These are phyloP conservation scores for Typhlomys cinereus DNA, from an alignment of 2,113 vertebrate species.

Conservation along the genomic window DNA sequence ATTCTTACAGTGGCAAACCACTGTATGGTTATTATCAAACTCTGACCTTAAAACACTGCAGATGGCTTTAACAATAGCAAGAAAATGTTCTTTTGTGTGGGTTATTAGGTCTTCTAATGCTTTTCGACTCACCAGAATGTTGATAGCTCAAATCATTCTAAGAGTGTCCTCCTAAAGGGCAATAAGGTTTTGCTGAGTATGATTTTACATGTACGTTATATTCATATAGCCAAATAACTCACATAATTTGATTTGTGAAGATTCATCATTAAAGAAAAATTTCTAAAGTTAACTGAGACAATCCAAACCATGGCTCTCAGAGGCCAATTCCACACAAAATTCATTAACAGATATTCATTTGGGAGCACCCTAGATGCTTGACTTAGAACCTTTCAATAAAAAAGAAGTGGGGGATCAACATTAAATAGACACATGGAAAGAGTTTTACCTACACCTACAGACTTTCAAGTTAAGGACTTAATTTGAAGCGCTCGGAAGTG, in stretches of 20 bases:
- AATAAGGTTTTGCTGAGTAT: neutral
- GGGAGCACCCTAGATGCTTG: neutral
- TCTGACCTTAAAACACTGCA: neutral
- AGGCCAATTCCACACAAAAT: neutral
- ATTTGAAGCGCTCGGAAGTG: neutral
- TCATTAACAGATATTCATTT: neutral
- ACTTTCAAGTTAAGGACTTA: neutral
- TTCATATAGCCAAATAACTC: neutral
- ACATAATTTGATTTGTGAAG: neutral
- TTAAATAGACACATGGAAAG: neutral
- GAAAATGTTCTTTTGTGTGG: slow-evolving; percentile 22
- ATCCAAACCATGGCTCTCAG: neutral
- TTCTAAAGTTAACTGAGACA: neutral
- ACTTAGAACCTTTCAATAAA: neutral
- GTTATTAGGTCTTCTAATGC: slow-evolving; percentile 30
- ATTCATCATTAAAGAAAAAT: neutral
- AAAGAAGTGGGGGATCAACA: neutral
- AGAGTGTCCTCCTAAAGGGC: slow-evolving; percentile 9
- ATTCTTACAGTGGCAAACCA: neutral
- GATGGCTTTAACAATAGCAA: neutral
- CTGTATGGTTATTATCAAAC: neutral
- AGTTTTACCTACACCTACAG: neutral
- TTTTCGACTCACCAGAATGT: neutral
- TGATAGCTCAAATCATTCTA: slow-evolving; percentile 20
- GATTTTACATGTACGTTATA: slow-evolving; percentile 25